phyloP scores from a whole-genome alignment of 2,888 invertebrate species.

The Acleris sparsana region DNA sequence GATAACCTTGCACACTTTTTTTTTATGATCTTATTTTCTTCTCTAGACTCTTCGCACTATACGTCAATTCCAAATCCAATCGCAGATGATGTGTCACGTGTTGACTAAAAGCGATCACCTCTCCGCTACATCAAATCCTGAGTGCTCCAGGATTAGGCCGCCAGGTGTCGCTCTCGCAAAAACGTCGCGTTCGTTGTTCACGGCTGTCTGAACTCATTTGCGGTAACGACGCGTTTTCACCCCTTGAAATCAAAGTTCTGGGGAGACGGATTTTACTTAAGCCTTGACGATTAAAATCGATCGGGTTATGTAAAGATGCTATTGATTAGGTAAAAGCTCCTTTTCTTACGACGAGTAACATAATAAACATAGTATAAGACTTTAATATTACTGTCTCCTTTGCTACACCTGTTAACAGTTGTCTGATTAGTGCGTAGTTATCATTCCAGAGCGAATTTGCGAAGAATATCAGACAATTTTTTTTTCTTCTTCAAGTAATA shows the following conservation, averaged over 20 bases:
- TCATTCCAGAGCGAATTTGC: too few species aligned
- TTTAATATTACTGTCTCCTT: too few species aligned
- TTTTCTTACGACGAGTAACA: background rate
- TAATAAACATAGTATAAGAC: too few species aligned
- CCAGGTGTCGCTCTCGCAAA: conserved; percentile 60
- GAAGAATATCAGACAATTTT: too few species aligned
- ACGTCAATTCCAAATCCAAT: conserved; percentile 19
- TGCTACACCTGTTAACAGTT: too few species aligned
- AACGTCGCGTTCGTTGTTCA: conserved; percentile 69
- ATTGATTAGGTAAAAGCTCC: conserved; percentile 3
- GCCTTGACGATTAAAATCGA: conserved; percentile 51
- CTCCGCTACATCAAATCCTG: conserved; percentile 57
- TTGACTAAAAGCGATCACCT: conserved; percentile 14
- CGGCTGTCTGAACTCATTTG: conserved; percentile 76
- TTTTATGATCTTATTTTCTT: too few species aligned
- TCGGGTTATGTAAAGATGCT: conserved; percentile 32
- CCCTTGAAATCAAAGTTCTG: conserved; percentile 42
- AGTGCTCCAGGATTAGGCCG: conserved; percentile 66
- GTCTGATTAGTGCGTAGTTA: too few species aligned
- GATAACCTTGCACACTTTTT: too few species aligned
- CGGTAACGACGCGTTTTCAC: conserved; percentile 48
- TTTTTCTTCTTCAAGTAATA: too few species aligned
- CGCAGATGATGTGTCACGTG: conserved; percentile 15
- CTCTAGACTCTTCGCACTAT: background rate
- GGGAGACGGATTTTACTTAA: conserved; percentile 53